Percentiles rank a stretch among this genome's conserved stretches.
Conservation (phyloP, 1,140 invertebrate species). For the Ceratina calcarata region DNA sequence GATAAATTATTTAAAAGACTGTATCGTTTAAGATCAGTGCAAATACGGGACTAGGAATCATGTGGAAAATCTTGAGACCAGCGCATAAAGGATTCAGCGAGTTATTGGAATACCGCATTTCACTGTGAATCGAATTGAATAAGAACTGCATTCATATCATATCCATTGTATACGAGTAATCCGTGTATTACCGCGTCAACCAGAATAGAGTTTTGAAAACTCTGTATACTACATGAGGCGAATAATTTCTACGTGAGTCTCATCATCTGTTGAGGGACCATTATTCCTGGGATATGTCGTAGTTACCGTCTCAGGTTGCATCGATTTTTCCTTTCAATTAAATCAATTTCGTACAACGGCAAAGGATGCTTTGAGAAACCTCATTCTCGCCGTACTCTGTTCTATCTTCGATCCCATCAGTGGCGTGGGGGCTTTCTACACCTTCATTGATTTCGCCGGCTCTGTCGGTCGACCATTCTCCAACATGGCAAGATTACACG, state of each 20-base stretch:
- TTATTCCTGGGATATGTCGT: too few relatives aligned
- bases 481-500: constrained; percentile 54
- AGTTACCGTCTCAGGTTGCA: constrained; percentile 6
- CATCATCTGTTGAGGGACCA: too few relatives aligned
- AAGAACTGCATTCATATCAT: not conserved
- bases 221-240: too few relatives aligned
- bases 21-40: too few relatives aligned
- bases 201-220: too few relatives aligned
- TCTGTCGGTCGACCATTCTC: constrained; percentile 32
- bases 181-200: too few relatives aligned
- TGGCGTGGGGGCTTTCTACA: constrained; percentile 14
- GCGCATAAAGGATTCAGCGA: not conserved
- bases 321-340: constrained; percentile 52
- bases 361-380: constrained; percentile 55
- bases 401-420: constrained; percentile 49
- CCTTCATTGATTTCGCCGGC: constrained; percentile 25
- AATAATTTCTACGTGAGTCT: too few relatives aligned
- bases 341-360: constrained; percentile 46
- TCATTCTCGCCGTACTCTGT: constrained; percentile 32
- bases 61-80: not conserved
- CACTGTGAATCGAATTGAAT: constrained; percentile 4
- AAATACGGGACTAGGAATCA: too few relatives aligned
- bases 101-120: constrained; percentile 12
- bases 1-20: too few relatives aligned
- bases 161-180: not conserved